These are phyloP conservation scores for Eremobia ochroleuca DNA, from an alignment of 2,888 invertebrate genomes.

Conservation along the genomic window DNA sequence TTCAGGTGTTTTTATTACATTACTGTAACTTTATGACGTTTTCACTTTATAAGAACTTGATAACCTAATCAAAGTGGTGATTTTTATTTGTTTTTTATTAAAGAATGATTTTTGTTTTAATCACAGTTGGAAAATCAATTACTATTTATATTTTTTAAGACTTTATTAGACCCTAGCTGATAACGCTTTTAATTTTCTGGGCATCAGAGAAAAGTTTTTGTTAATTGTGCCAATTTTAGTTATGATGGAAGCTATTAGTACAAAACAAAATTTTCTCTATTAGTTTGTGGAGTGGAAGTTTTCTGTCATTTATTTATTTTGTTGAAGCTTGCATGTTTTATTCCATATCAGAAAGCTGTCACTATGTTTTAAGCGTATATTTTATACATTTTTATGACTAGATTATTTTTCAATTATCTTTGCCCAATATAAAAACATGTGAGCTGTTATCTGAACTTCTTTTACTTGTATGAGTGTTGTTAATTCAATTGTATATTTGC, in stretches of 20 bases:
- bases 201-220: constrained; percentile 75
- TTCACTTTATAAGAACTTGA: constrained; percentile 79
- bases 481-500: constrained; percentile 50
- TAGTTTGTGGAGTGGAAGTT: constrained; percentile 59
- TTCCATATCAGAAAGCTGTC: constrained; percentile 47
- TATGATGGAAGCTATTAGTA: constrained; percentile 63
- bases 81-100: constrained; percentile 83
- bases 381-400: constrained; percentile 54
- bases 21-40: constrained; percentile 73
- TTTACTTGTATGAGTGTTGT: constrained; percentile 53
- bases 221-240: constrained; percentile 70
- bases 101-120: constrained; percentile 82
- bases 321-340: constrained; percentile 69
- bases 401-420: constrained; percentile 55
- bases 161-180: constrained; percentile 73
- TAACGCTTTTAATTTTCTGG: constrained; percentile 74
- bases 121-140: constrained; percentile 81
- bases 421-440: constrained; percentile 65
- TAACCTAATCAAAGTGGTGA: constrained; percentile 79
- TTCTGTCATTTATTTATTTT: constrained; percentile 64
- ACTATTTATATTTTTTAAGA: constrained; percentile 80
- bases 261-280: constrained; percentile 53
- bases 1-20: constrained; percentile 79
- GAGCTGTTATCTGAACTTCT: constrained; percentile 52
- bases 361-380: constrained; percentile 59